Base-by-base conservation (phyloP, 2,113 vertebrate genomes). In the Leuciscus idus region DNA sequence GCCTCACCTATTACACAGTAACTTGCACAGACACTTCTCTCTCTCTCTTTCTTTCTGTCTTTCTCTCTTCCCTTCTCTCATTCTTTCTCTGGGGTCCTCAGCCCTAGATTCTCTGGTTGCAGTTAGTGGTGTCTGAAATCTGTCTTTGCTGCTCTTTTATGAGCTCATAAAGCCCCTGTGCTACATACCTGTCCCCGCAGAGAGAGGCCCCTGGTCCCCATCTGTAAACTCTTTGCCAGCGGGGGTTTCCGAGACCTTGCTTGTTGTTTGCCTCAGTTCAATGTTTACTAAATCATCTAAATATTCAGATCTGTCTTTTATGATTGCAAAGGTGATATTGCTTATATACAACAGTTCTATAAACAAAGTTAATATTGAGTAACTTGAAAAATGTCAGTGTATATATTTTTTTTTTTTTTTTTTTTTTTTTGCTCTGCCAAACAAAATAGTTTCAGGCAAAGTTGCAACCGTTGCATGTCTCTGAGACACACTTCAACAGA, bases 181-280 rank as follows among this genome's bases (percentile, higher is more conserved):
- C 91, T 92, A 90, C 91, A 93, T 93, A 91, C 92, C 88, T 92
- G 92, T 93, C 91, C 91, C 89, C 72, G 85, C 75, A 85, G 88
- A 92, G 89, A 88, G 91, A 72, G 79, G 87, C 89, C 90, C 89
- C 83, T 36, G 84, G 90, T 88, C 90, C 90, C 92, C 93, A 94
- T 94, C 93, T 95, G 94, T 88, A 91, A 94, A 89, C 90, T 87
- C 64, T 95, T 87, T 89, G 90, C 77, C 91, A 93, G 93, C 92
- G 90, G 93, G 93, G 91, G 90, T 85, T 90, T 93, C 90, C 86
- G 81, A 90, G 87, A 76, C 33, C 13, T 83, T 90, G 91, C 90
- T 85, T 89, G 88, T 30, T 52, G 13, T 93, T 88, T 92, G 79
- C 83, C 88, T 28, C 87, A 46, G 86, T 68, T 81, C 19, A 62